These are phyloP conservation scores for Meriones unguiculatus DNA, from an alignment of 2,113 vertebrate species.

Conservation along the genomic window DNA sequence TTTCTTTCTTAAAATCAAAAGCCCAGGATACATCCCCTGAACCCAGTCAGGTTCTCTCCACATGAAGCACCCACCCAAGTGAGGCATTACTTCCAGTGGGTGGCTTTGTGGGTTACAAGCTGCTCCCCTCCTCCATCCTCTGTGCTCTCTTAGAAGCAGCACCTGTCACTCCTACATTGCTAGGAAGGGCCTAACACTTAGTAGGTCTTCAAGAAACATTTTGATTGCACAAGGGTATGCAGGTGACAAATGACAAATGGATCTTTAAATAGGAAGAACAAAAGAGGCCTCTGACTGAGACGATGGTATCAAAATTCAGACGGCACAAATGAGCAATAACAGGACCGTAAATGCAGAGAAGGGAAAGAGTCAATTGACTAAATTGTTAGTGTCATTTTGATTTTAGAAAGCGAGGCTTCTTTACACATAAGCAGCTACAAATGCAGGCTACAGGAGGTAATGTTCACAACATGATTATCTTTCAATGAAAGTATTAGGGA, in stretches of 20 bases:
- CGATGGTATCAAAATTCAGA: constrained; percentile 66
- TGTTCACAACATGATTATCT: constrained; percentile 78
- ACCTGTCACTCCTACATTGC: background rate
- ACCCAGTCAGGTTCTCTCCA: background rate
- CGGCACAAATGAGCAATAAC: constrained; percentile 31
- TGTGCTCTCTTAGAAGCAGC: background rate
- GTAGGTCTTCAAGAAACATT: background rate
- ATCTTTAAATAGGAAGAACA: constrained; percentile 33
- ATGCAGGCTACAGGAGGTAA: constrained; percentile 73
- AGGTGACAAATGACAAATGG: background rate
- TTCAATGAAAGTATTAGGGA: constrained; percentile 76
- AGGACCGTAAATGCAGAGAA: constrained; percentile 53
- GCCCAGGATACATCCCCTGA: background rate
- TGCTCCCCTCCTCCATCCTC: fast-evolving
- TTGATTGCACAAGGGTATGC: background rate
- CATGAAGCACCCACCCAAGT: fast-evolving
- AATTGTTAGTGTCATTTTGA: constrained; percentile 79
- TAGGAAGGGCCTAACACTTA: background rate
- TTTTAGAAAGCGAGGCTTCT: constrained; percentile 72
- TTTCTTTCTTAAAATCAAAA: background rate
- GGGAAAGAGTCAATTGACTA: constrained; percentile 74
- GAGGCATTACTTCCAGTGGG: background rate
- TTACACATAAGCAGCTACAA: constrained; percentile 77
- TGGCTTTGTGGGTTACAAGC: too few species aligned
- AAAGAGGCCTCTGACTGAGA: background rate